Conservation (phyloP, 1,140 invertebrate species). For the Diploscapter pachys region DNA sequence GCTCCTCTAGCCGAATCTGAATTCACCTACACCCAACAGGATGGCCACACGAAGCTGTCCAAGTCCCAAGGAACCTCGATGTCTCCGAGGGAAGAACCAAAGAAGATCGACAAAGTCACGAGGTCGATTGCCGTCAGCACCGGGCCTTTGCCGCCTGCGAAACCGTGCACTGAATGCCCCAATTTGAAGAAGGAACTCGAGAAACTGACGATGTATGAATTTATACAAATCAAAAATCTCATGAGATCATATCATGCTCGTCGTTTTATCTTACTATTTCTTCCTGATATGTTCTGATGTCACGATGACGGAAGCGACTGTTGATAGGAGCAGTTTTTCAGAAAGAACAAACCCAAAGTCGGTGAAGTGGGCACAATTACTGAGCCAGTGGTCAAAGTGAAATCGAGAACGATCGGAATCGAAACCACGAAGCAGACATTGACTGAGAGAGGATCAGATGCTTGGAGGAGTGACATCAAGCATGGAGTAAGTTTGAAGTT, state of each 20-base stretch:
- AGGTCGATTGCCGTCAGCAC: constrained; percentile 10
- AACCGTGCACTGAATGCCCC: constrained; percentile 26
- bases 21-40: constrained; percentile 30
- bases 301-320: no score
- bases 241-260: no score
- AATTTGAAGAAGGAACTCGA: constrained; percentile 20
- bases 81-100: constrained; percentile 12
- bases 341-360: no score
- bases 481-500: no score
- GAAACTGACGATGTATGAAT: not conserved
- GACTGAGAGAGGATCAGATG: not conserved
- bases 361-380: no score
- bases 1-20: constrained; percentile 16
- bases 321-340: no score
- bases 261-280: no score
- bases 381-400: no score
- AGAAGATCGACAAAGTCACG: constrained; percentile 3
- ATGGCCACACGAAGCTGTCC: constrained; percentile 24
- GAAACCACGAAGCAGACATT: not conserved
- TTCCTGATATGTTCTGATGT: no score
- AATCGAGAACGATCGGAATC: not conserved
- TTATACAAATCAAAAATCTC: no score
- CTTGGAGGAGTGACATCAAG: not conserved
- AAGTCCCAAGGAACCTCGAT: constrained; percentile 19
- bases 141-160: constrained; percentile 20